Base-by-base conservation (phyloP, 2,888 invertebrate species). In the Acronicta aceris region DNA sequence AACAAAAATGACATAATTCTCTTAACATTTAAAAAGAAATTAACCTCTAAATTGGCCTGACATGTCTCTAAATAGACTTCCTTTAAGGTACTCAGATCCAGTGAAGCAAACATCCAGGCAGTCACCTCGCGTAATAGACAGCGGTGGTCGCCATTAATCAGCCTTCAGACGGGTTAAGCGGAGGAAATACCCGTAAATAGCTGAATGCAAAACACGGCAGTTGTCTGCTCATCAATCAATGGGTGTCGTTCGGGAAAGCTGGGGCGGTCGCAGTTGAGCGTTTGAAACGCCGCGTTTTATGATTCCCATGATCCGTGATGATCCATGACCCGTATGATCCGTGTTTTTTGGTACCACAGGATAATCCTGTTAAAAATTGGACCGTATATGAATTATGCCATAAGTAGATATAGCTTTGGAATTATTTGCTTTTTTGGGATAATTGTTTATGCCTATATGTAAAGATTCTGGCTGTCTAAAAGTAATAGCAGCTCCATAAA, bases 151-250 rank as follows among this genome's bases (percentile, higher is more conserved):
- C 84, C 90, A 94, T 94, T 92, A 91, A 93, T 94, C 93, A 94
- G 88, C 62, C 67, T 84, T 85, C 84, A 87, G 91, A 90, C 92
- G 93, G 91, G 91, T 89, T 92, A 91, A 92, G 91, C 90, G 88
- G 85, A 93, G 92, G 93, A 93, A 93, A 92, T 92, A 86, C 91
- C 92, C 92, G 93, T 93, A 94, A 94, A 94, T 94, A 94, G 93
- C 89, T 90, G 86, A 91, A 94, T 93, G 93, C 93, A 94, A 94
- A 93, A 94, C 90, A 89, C 89, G 89, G 88, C 89, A 91, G 90
- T 93, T 91, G 93, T 90, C 91, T 84, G 86, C 89, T 90, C 93
- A 94, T 94, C 93, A 93, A 94, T 94, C 94, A 94, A 89, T 86
- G 81, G 71, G 68, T 78, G 81, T 75, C 79, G 64, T 76, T 82